Evolutionary conservation across 2,888 invertebrate species (phyloP).

Genomic region (Neelides folsomi): DNA sequence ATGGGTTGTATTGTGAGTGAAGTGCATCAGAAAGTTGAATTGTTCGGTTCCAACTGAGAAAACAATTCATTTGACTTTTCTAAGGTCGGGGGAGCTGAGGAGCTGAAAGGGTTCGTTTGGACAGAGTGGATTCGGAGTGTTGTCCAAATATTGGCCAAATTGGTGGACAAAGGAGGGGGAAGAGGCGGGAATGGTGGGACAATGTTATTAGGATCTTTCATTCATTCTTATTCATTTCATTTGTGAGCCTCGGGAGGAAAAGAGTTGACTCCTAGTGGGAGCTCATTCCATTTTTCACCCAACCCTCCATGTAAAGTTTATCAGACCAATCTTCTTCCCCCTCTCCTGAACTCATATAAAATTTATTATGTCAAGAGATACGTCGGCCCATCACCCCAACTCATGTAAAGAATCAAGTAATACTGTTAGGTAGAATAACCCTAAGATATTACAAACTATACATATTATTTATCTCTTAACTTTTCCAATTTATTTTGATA

Average conservation of each 20-base stretch:
- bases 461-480: too few relatives aligned
- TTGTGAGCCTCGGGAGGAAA: slow-evolving; percentile 10
- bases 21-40: too few relatives aligned
- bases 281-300: slow-evolving; percentile 31
- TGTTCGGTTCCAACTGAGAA: too few relatives aligned
- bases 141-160: slow-evolving; percentile 16
- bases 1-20: too few relatives aligned
- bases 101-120: background rate
- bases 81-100: background rate
- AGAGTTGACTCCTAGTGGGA: slow-evolving; percentile 17
- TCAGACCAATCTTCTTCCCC: slow-evolving; percentile 33
- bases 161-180: slow-evolving; percentile 1
- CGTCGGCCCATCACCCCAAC: too few relatives aligned
- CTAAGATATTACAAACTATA: too few relatives aligned
- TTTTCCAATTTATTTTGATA: too few relatives aligned
- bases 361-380: slow-evolving; percentile 31
- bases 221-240: too few relatives aligned
- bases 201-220: background rate
- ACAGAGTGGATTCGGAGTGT: background rate
- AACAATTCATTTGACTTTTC: too few relatives aligned
- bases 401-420: too few relatives aligned
- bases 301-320: slow-evolving; percentile 33
- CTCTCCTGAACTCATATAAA: slow-evolving; percentile 31
- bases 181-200: background rate
- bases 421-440: too few relatives aligned